phyloP scores from a whole-genome alignment of 2,113 vertebrate species.

The Oncorhynchus kisutch region DNA sequence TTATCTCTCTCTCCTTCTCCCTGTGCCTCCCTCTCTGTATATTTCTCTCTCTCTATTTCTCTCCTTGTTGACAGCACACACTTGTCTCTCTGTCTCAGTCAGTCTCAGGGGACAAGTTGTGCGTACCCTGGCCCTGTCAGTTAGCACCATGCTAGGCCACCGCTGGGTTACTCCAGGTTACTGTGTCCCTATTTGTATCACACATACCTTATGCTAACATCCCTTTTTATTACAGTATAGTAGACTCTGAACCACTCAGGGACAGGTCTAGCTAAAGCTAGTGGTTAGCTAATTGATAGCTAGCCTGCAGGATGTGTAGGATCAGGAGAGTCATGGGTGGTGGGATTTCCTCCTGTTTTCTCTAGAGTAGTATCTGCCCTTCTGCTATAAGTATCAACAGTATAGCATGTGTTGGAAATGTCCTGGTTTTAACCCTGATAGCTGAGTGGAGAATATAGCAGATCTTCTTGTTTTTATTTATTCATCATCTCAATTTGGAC shows the following conservation, averaged over 20 bases:
- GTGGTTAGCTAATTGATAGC: background rate
- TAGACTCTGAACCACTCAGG: background rate
- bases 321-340: background rate
- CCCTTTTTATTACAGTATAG: background rate
- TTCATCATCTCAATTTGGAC: conserved; percentile 57
- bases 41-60: background rate
- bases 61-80: background rate
- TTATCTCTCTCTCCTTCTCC: background rate
- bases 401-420: conserved; percentile 49
- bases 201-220: background rate
- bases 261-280: background rate
- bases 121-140: background rate
- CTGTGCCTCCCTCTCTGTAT: background rate
- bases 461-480: conserved; percentile 56
- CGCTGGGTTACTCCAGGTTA: background rate
- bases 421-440: conserved; percentile 39
- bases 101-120: background rate
- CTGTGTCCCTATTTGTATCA: background rate
- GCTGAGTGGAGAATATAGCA: conserved; percentile 48
- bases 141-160: background rate
- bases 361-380: conserved; percentile 35
- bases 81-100: background rate
- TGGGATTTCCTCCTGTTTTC: background rate
- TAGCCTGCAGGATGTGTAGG: background rate
- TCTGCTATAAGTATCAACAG: no score